These are phyloP conservation scores for Eptatretus burgeri DNA, from an alignment of 2,113 vertebrate genomes.

Conservation along the genomic window DNA sequence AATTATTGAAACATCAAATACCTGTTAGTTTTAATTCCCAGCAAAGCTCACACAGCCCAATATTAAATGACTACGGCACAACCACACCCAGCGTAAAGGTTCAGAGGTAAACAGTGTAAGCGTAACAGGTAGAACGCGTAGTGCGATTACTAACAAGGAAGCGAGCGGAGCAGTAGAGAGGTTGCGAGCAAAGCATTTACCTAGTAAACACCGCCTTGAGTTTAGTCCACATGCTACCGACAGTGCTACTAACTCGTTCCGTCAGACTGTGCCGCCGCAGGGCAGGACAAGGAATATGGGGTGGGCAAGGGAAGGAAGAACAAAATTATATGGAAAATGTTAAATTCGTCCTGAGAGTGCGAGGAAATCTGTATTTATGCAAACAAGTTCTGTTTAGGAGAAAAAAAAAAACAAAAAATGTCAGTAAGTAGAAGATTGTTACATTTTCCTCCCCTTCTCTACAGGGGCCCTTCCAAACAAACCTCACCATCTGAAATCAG, in stretches of 20 bases:
- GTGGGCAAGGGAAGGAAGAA: constrained; percentile 22
- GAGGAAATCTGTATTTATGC: too few species aligned
- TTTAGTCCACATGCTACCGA: constrained; percentile 73
- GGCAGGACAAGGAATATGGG: constrained; percentile 19
- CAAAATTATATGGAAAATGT: constrained; percentile 18
- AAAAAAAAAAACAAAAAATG: too few species aligned
- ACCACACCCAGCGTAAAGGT: constrained; percentile 13
- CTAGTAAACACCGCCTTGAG: constrained; percentile 76
- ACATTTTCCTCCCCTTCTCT: too few species aligned
- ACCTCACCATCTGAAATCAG: too few species aligned
- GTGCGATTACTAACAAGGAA: too few species aligned
- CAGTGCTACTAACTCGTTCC: constrained; percentile 67
- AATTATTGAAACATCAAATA: too few species aligned
- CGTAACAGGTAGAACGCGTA: background rate
- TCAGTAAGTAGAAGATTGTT: too few species aligned
- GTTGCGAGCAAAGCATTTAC: constrained; percentile 24
- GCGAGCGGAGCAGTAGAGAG: background rate
- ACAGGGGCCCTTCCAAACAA: too few species aligned
- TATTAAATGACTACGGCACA: constrained; percentile 14
- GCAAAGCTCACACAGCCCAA: constrained; percentile 11
- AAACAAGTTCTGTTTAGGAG: too few species aligned
- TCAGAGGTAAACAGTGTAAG: background rate
- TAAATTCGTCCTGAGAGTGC: too few species aligned
- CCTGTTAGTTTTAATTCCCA: too few species aligned
- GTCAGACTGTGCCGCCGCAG: constrained; percentile 44